Evolutionary conservation across 2,888 invertebrate species (phyloP), one percentile per base, ranked within the genome.

Genomic region (Oasisia sp.): DNA sequence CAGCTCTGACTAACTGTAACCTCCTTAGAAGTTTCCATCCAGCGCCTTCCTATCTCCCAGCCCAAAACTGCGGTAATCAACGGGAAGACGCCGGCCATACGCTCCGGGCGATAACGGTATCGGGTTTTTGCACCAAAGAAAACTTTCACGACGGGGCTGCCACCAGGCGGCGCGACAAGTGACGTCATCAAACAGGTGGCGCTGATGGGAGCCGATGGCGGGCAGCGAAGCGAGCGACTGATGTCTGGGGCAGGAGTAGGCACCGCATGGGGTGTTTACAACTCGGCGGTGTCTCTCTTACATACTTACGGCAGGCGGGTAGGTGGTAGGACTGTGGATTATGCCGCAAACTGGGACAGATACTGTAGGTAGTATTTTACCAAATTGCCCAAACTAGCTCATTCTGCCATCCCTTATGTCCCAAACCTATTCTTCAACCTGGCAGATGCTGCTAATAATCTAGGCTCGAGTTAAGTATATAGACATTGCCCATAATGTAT

Each of bases 31-130:
- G 8, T 50, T 50, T 11, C 50, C 50, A 50, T 1, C 27, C 74
- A 74, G 74, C 74, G 74, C 74, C n/a, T 74, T n/a, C 74, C 74
- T 74, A 74, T 19, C 74, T 74, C 74, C 1, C 27, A 19, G 19
- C 14, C 74, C 74, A 5, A 74, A 74, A 74, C 27, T 74, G 27
- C 74, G 0, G 74, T 74, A 74, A 74, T 74, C 74, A 74, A 74
- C 27, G 74, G 74, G 27, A 74, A 19, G 74, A 74, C 7, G 74
- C 74, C 74, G 14, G 74, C 19, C 74, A 74, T 74, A 74, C 74
- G 74, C 74, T 74, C 74, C 74, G 74, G 74, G 74, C 74, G 74
- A 74, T 74, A 74, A 74, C 74, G 74, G 74, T 74, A n/a, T 74
- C 74, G 27, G 74, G 74, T 74, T 74, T 74, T 74, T 74, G 74